Conservation (phyloP, 2,113 vertebrate genomes). For the Noturus placidus region DNA sequence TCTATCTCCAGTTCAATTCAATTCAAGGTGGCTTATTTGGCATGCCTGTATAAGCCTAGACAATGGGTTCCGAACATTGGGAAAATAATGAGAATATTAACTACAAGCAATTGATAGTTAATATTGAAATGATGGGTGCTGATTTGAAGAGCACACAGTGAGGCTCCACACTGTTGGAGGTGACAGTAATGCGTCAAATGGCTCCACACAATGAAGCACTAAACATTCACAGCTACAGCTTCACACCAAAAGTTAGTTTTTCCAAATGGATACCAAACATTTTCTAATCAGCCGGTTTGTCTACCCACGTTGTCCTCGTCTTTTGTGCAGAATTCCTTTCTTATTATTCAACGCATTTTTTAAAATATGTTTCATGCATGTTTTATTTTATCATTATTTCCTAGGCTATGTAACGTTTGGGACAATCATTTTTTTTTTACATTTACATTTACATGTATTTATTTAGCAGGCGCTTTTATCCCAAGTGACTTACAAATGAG, state of each 20-base stretch:
- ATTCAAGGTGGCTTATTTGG: neutral
- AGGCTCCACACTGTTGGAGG: neutral
- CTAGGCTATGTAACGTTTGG: neutral
- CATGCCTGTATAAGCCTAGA: neutral
- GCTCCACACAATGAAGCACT: conserved; percentile 13
- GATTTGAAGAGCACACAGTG: neutral
- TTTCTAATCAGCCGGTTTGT: neutral
- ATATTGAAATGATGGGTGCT: neutral
- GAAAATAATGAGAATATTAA: neutral
- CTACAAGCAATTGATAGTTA: too few species aligned
- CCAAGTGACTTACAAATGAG: too few species aligned
- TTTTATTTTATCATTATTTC: neutral
- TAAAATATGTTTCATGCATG: neutral
- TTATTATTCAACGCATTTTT: neutral
- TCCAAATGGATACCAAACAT: conserved; percentile 35
- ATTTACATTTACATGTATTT: too few species aligned
- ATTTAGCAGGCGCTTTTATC: too few species aligned
- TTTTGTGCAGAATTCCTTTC: neutral
- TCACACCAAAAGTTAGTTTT: conserved; percentile 7
- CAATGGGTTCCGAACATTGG: neutral
- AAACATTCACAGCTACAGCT: conserved; percentile 18
- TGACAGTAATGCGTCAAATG: conserved; percentile 43
- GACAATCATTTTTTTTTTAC: neutral
- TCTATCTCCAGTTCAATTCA: neutral
- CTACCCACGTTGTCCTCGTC: neutral